These are phyloP conservation scores for Sinodicranocentrus sp. DNA, from an alignment of 2,888 invertebrate species.

Conservation along the genomic window DNA sequence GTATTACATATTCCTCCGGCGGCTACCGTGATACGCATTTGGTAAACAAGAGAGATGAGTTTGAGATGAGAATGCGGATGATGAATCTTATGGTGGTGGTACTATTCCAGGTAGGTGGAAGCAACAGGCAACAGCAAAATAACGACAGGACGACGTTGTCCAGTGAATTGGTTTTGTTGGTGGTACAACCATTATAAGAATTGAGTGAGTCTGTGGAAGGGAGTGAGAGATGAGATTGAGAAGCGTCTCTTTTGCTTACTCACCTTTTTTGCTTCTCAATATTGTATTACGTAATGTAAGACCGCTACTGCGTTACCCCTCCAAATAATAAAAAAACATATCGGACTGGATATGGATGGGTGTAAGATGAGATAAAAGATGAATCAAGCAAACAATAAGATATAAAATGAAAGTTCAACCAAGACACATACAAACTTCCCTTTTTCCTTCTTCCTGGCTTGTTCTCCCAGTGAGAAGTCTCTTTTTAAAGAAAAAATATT, in stretches of 20 bases:
- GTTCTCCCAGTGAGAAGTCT: not conserved
- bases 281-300: conserved; percentile 52
- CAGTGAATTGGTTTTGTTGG: conserved; percentile 18
- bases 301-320: conserved; percentile 60
- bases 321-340: not conserved
- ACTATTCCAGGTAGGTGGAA: not conserved
- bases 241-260: conserved; percentile 24
- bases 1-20: conserved; percentile 43
- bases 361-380: conserved; percentile 14
- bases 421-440: conserved; percentile 23
- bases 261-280: conserved; percentile 23
- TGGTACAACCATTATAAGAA: not conserved
- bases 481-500: not conserved
- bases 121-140: not conserved
- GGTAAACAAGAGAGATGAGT: conserved; percentile 10
- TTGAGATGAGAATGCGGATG: conserved; percentile 13
- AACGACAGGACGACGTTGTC: conserved; percentile 47
- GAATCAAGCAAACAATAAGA: conserved; percentile 32
- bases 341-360: not conserved
- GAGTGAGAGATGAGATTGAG: conserved; percentile 2
- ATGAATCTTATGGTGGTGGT: conserved; percentile 15
- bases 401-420: not conserved
- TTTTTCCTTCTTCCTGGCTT: not conserved
- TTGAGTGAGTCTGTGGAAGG: conserved; percentile 4
- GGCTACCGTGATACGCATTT: conserved; percentile 63